phyloP scores from a whole-genome alignment of 2,797 vertebrate species.

The Passerculus sandwichensis region DNA sequence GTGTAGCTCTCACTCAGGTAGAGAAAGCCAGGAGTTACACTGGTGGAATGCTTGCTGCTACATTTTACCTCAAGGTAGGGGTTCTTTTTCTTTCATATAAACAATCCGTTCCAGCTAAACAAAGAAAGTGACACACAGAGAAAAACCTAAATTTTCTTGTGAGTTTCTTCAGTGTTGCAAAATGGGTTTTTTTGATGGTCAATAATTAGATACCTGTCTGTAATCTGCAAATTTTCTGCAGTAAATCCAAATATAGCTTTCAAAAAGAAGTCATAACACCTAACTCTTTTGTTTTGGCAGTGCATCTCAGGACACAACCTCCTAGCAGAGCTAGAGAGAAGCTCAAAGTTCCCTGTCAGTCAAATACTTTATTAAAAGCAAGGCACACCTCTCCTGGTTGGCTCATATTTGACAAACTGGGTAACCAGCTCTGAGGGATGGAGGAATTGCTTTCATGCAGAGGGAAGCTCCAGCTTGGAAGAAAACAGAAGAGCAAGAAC shows the following conservation, averaged over 20 bases:
- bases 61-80: background rate
- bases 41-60: background rate
- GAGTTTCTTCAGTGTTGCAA: background rate
- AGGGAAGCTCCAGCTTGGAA: background rate
- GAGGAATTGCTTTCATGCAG: background rate
- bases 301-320: background rate
- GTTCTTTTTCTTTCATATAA: background rate
- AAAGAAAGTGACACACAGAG: background rate
- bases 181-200: background rate
- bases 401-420: background rate
- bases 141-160: background rate
- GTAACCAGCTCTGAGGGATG: background rate
- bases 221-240: background rate
- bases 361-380: background rate
- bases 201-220: background rate
- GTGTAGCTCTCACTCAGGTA: background rate
- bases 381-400: accelerated
- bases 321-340: background rate
- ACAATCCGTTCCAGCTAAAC: background rate
- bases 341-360: background rate
- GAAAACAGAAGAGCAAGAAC: background rate
- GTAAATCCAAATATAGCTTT: background rate
- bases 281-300: background rate
- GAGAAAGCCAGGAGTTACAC: background rate
- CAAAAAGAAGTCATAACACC: background rate